These are phyloP conservation scores for Hassar affinis DNA, from an alignment of 2,113 vertebrate genomes.

Conservation along the genomic window DNA sequence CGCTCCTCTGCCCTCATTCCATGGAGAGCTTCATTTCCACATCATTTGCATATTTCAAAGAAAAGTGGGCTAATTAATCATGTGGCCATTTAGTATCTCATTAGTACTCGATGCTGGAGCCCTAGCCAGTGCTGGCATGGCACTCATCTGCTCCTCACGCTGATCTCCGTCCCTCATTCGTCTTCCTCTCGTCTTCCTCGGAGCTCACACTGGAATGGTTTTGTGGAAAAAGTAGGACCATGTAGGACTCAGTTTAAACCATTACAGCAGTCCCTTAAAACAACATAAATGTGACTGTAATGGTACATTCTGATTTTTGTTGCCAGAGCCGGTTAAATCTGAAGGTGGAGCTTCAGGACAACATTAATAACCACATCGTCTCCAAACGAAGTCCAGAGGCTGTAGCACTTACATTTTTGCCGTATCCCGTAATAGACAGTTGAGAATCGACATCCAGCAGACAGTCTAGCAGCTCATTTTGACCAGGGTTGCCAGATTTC, in stretches of 20 bases:
- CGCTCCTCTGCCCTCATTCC: slow-evolving; percentile 39
- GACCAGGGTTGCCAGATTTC: not conserved
- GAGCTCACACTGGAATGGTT: not conserved
- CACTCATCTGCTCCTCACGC: not conserved
- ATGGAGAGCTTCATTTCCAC: slow-evolving; percentile 59
- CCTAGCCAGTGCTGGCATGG: slow-evolving; percentile 34
- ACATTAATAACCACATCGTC: not conserved
- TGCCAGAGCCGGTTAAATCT: not conserved
- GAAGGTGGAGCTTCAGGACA: not conserved
- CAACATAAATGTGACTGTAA: not conserved
- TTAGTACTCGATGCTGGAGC: slow-evolving; percentile 53
- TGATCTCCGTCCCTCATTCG: slow-evolving; percentile 36
- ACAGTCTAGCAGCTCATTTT: not conserved
- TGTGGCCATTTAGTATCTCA: slow-evolving; percentile 66
- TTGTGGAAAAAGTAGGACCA: no score
- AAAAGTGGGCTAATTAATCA: slow-evolving; percentile 71
- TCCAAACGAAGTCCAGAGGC: not conserved
- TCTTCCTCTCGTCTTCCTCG: not conserved
- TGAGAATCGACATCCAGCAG: not conserved
- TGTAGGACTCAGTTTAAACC: not conserved
- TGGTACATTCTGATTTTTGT: not conserved
- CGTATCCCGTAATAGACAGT: not conserved
- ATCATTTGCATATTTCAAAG: slow-evolving; percentile 65
- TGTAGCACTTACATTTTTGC: not conserved
- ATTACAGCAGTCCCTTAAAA: not conserved